Conservation (phyloP, 1,140 invertebrate species). For the Nomia melanderi region DNA sequence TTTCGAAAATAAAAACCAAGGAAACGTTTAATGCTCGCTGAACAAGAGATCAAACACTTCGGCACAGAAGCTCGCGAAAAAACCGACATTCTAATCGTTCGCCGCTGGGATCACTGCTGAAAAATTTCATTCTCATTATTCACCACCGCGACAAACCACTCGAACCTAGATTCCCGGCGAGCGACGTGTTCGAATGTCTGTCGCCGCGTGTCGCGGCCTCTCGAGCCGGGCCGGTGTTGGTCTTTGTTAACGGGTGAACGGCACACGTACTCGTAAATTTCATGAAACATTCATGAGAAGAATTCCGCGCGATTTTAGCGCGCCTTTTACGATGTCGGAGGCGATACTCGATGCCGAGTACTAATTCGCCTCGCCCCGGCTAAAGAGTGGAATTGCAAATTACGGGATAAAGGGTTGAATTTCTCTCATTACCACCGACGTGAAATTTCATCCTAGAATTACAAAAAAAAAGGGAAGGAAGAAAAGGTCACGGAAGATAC, state of each 20-base stretch:
- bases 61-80: too few species aligned
- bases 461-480: neutral
- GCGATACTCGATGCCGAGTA: neutral
- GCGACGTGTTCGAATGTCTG: neutral
- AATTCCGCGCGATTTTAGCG: conserved; percentile 1
- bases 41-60: too few species aligned
- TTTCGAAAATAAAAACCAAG: too few species aligned
- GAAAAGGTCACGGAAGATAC: too few species aligned
- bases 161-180: too few species aligned
- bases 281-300: conserved; percentile 6
- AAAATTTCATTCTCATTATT: too few species aligned
- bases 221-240: neutral
- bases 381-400: neutral
- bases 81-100: too few species aligned
- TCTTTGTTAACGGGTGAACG: neutral
- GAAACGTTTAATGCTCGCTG: too few species aligned
- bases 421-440: neutral
- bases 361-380: neutral
- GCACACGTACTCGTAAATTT: neutral
- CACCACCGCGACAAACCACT: too few species aligned
- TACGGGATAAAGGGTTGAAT: neutral
- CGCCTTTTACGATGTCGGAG: neutral
- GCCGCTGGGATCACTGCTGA: too few species aligned
- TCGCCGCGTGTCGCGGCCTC: neutral
- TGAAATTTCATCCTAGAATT: neutral